Conservation (phyloP, 2,797 vertebrate genomes). For the Molossus alvarezi region DNA sequence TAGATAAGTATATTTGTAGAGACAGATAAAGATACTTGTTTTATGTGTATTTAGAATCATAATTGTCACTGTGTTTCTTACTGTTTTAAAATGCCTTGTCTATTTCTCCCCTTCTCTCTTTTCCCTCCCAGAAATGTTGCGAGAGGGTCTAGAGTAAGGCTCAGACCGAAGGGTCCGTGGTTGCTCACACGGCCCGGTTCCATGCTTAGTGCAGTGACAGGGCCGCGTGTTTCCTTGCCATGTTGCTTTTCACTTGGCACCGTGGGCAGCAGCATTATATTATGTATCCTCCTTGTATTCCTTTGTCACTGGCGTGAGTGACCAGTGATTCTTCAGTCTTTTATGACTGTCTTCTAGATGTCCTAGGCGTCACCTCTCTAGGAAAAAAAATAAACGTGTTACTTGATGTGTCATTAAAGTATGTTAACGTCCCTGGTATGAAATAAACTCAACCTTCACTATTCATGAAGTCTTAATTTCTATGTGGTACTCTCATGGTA, state of each 20-base stretch:
- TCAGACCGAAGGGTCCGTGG: neutral
- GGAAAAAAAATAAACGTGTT: neutral
- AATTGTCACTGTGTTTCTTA: neutral
- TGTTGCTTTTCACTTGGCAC: neutral
- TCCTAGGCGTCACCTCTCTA: neutral
- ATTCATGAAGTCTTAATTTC: neutral
- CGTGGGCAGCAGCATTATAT: neutral
- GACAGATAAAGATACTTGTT: neutral
- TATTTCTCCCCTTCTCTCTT: neutral
- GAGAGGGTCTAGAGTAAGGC: neutral
- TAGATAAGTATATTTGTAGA: neutral
- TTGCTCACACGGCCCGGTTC: neutral
- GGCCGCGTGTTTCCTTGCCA: neutral
- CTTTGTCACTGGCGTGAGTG: neutral
- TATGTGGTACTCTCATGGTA: neutral
- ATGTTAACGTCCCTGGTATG: neutral
- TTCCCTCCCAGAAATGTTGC: neutral
- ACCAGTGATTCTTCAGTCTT: neutral
- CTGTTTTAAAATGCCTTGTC: neutral
- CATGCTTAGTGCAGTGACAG: neutral
- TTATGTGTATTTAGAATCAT: neutral
- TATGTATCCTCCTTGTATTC: neutral
- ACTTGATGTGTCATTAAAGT: neutral
- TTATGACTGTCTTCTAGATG: neutral
- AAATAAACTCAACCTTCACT: neutral